Base-by-base conservation (phyloP, 2,797 vertebrate genomes). In the Coluber constrictor region DNA sequence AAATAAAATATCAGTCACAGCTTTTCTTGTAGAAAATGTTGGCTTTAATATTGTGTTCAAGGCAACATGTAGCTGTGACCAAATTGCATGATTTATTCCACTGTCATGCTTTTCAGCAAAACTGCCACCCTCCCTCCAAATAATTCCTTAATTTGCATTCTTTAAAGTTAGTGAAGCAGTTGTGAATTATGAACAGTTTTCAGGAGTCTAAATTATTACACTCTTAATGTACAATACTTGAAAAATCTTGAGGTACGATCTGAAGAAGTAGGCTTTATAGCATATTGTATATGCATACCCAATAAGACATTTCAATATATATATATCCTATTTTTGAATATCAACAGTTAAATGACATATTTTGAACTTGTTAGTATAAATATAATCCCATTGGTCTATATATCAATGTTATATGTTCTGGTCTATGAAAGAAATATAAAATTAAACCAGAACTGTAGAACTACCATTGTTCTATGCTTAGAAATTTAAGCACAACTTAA, bases 1-100 rank as follows among this genome's bases (percentile, higher is more conserved):
- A 94, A 93, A 89, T 89, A 91, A 94, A 93, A 86, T 70, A 90
- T 89, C 92, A 93, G 29, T 37, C 90, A 92, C n/a, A 61, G 55
- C 23, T 93, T 91, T 94, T n/a, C 88, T 59, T 91, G 74, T 11
- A 54, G 37, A 91, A 93, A 94, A 92, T 60, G 79, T 27, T 13
- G 61, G 5, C 1, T 94, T 92, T 37, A 23, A 70, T 94, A 57
- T 91, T 89, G 87, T 86, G 70, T 93, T 93, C 93, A 91, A 93
- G 93, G 70, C 93, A 91, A 37, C 70, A 89, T 86, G 32, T 89
- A 89, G 89, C 91, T 91, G 59, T 91, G 87, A 51, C 87, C 87
- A 93, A 25, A 54, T 89, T 86, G 56, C 27, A 32, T 66, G 90
- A 93, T 91, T 61, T 89, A 93, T 89, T 91, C 47, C 6, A 10